Percentiles rank a stretch among this genome's conserved stretches.
Conservation (phyloP, 2,113 vertebrate species). For the Thryonomys swinderianus region DNA sequence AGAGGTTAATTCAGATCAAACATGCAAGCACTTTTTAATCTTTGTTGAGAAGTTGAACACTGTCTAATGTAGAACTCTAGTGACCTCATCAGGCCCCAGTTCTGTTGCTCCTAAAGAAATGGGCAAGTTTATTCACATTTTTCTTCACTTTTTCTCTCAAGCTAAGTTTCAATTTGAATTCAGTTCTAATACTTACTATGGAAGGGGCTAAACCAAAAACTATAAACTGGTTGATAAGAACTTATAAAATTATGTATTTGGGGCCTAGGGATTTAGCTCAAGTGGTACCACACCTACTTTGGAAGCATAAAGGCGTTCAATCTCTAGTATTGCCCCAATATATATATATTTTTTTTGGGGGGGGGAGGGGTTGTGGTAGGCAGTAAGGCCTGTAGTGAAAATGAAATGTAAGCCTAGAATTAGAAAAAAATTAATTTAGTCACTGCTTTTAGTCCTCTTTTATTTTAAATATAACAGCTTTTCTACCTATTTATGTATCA, state of each 20-base stretch:
- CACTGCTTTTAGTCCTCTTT: too few relatives aligned
- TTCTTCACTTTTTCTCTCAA: background rate
- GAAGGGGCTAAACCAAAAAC: background rate
- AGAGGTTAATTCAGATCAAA: slow-evolving; percentile 73
- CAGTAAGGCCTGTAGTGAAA: background rate
- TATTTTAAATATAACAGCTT: too few relatives aligned
- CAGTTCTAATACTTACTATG: background rate
- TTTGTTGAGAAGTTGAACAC: slow-evolving; percentile 64
- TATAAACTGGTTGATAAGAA: background rate
- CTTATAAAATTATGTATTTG: background rate
- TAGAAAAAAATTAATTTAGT: too few relatives aligned
- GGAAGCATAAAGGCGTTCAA: too few relatives aligned
- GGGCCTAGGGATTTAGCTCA: too few relatives aligned
- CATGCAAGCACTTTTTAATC: slow-evolving; percentile 69
- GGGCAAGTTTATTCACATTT: background rate
- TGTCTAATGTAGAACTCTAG: slow-evolving; percentile 15
- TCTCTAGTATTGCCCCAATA: too few relatives aligned
- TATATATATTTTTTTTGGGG: too few relatives aligned
- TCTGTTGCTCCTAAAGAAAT: background rate
- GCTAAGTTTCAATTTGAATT: slow-evolving; percentile 35
- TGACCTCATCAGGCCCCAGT: slow-evolving; percentile 39
- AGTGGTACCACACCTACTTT: too few relatives aligned
- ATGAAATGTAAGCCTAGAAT: background rate
- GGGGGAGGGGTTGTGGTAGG: background rate
- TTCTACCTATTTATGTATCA: too few relatives aligned